Conservation (phyloP, 2,797 vertebrate species). For the Philypnodon macrostomus region DNA sequence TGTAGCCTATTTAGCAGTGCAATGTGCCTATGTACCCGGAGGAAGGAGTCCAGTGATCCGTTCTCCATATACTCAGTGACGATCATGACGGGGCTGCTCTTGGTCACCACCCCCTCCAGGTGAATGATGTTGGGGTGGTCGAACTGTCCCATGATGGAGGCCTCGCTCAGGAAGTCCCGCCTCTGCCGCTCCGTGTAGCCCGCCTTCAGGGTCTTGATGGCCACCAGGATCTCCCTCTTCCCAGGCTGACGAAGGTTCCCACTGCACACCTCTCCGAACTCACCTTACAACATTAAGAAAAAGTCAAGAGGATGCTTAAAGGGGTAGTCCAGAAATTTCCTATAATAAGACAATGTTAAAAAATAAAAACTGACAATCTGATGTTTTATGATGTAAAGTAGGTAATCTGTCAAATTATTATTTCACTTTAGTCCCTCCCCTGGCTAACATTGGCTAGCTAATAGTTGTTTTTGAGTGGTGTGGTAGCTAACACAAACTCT, state of each 20-base stretch:
- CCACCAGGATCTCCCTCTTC: slow-evolving; percentile 91
- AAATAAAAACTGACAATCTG: too few relatives aligned
- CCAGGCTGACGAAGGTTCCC: slow-evolving; percentile 92
- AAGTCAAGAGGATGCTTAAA: too few relatives aligned
- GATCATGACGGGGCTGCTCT: slow-evolving; percentile 95
- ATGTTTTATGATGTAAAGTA: too few relatives aligned
- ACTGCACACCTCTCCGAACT: slow-evolving; percentile 95
- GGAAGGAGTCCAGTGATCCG: slow-evolving; percentile 92
- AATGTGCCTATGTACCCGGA: too few relatives aligned
- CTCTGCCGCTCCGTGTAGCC: slow-evolving; percentile 94
- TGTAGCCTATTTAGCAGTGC: too few relatives aligned
- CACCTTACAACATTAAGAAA: slow-evolving; percentile 78
- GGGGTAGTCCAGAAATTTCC: too few relatives aligned
- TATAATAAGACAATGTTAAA: too few relatives aligned
- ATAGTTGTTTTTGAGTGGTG: too few relatives aligned
- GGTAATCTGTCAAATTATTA: too few relatives aligned
- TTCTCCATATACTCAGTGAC: slow-evolving; percentile 98
- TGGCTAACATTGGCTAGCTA: too few relatives aligned
- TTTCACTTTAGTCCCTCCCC: too few relatives aligned
- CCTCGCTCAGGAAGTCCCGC: slow-evolving; percentile 91
- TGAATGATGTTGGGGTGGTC: slow-evolving; percentile 98
- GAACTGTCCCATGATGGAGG: slow-evolving; percentile 98
- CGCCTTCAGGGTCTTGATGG: slow-evolving; percentile 93
- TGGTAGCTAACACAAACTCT: too few relatives aligned
- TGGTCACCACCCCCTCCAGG: slow-evolving; percentile 94